Evolutionary conservation across 2,797 vertebrate genomes (phyloP).

Genomic region (Peromyscus attwateri): DNA sequence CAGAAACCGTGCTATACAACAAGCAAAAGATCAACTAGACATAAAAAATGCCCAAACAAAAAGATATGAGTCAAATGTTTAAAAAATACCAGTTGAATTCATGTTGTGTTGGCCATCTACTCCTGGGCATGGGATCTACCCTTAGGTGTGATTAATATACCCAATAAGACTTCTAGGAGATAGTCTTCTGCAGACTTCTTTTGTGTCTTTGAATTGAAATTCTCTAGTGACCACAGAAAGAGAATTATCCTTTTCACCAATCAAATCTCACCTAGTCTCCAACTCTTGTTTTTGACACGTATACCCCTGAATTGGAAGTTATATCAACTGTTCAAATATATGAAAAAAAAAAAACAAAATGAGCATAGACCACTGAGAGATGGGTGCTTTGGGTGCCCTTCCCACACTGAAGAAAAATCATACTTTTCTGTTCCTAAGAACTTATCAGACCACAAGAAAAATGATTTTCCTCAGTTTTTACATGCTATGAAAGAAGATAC

Average conservation of each 20-base stretch:
- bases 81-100: not conserved
- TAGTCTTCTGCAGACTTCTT: not conserved
- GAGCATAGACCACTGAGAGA: not conserved
- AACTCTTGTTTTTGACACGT: not conserved
- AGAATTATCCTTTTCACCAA: not conserved
- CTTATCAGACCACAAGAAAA: not conserved
- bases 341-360: not conserved
- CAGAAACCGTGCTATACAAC: not conserved
- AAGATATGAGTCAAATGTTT: not conserved
- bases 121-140: not conserved
- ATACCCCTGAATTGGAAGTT: not conserved
- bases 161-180: not conserved
- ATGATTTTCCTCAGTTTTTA: not conserved
- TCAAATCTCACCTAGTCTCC: too few relatives aligned
- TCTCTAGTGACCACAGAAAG: not conserved
- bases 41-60: not conserved
- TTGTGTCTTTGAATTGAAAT: not conserved
- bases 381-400: accelerated
- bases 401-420: not conserved
- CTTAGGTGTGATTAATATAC: not conserved
- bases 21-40: not conserved
- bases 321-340: not conserved
- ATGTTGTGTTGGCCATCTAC: not conserved
- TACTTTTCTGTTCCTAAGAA: not conserved
- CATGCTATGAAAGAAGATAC: not conserved